Conservation (phyloP, 2,113 vertebrate genomes). For the Toxostoma redivivum region DNA sequence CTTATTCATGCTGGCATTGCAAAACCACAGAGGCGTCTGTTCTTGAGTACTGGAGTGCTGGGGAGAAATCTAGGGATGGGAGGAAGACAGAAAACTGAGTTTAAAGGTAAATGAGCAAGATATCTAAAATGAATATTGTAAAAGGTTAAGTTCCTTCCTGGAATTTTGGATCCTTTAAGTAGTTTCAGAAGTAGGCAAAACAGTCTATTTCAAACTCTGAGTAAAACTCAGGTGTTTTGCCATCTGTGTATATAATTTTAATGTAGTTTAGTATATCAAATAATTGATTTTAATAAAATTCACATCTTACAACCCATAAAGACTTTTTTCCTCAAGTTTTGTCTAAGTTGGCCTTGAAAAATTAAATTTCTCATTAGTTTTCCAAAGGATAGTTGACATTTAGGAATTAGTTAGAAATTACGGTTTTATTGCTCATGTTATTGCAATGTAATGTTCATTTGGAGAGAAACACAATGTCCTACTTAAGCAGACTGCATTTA, state of each 20-base stretch:
- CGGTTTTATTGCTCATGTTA: slow-evolving; percentile 21
- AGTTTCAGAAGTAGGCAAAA: neutral
- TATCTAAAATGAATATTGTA: neutral
- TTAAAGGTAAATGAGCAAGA: neutral
- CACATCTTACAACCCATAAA: neutral
- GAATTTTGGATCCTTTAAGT: neutral
- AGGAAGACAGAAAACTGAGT: neutral
- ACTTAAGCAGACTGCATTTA: slow-evolving; percentile 22
- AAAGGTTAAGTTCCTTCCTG: neutral
- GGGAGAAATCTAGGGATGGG: neutral
- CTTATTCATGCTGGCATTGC: neutral
- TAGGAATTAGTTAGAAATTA: slow-evolving; percentile 40
- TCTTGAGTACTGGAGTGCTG: neutral
- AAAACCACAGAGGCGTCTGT: neutral
- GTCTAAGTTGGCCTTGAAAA: neutral
- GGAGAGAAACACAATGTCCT: neutral
- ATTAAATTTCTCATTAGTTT: slow-evolving; percentile 37
- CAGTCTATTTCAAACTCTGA: neutral
- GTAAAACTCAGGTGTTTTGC: neutral
- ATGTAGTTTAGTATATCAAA: neutral
- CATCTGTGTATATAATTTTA: neutral
- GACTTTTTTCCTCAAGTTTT: neutral
- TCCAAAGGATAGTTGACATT: slow-evolving; percentile 20
- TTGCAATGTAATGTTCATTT: slow-evolving; percentile 18
- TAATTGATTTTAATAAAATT: neutral